phyloP scores from a whole-genome alignment of 2,113 vertebrate species.

The Ageneiosus marmoratus region DNA sequence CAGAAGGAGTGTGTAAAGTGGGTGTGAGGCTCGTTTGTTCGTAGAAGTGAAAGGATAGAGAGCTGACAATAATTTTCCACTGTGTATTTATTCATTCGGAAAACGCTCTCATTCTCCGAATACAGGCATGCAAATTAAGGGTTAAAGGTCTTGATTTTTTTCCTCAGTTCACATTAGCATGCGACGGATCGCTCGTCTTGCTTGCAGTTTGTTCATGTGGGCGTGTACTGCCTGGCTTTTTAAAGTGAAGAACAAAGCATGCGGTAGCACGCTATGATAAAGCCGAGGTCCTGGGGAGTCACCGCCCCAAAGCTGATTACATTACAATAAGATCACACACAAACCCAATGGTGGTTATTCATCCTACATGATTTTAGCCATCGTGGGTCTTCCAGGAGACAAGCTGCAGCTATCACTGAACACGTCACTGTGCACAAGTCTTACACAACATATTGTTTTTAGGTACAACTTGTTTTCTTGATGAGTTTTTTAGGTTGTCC shows the following conservation, averaged over 20 bases:
- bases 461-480: no score
- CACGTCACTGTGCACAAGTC: neutral
- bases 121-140: neutral
- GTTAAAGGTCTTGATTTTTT: neutral
- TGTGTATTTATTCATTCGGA: neutral
- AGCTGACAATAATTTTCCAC: constrained; percentile 7
- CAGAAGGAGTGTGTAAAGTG: constrained; percentile 10
- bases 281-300: neutral
- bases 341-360: neutral
- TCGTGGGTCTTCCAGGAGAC: neutral
- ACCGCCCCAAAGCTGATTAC: neutral
- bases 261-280: neutral
- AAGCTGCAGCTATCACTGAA: neutral
- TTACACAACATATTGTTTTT: no score
- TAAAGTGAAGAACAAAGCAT: neutral
- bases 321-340: neutral
- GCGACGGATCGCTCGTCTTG: neutral
- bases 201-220: neutral
- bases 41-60: constrained; percentile 6
- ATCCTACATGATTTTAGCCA: neutral
- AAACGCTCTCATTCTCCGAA: neutral
- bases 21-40: constrained; percentile 2
- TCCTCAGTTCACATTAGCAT: neutral
- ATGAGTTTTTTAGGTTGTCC: no score
- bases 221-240: neutral